These are phyloP conservation scores for Embidobia sp. DNA, from an alignment of 2,888 invertebrate genomes.

Conservation along the genomic window DNA sequence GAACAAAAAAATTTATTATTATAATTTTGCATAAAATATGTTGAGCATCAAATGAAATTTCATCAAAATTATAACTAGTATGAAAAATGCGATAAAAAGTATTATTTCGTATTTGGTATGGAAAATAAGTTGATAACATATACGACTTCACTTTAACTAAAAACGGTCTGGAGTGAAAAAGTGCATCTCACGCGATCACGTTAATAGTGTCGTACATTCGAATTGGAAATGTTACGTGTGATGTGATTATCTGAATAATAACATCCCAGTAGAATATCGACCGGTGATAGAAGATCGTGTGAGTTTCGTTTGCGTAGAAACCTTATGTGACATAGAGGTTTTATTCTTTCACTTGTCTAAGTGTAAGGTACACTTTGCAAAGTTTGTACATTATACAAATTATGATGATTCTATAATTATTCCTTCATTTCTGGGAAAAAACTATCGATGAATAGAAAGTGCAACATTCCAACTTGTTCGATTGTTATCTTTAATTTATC, in stretches of 20 bases:
- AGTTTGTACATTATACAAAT: too few species aligned
- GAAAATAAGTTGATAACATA: conserved; percentile 35
- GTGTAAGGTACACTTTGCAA: too few species aligned
- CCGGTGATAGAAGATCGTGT: conserved; percentile 63
- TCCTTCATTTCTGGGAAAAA: too few species aligned
- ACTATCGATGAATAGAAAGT: too few species aligned
- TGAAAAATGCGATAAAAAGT: background rate
- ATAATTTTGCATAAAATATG: too few species aligned
- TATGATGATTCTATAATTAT: too few species aligned
- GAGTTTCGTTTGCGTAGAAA: conserved; percentile 62
- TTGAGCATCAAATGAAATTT: too few species aligned
- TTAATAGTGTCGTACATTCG: conserved; percentile 50
- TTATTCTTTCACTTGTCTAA: conserved; percentile 11
- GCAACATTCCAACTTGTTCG: too few species aligned
- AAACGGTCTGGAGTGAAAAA: conserved; percentile 38
- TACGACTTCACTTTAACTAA: conserved; percentile 33
- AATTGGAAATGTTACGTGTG: conserved; percentile 52
- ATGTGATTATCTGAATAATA: conserved; percentile 62
- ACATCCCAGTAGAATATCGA: conserved; percentile 55
- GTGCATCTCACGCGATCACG: conserved; percentile 56
- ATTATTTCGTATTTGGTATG: conserved; percentile 9
- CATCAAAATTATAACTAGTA: too few species aligned
- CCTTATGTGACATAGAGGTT: conserved; percentile 53
- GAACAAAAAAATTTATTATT: too few species aligned
- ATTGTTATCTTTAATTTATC: too few species aligned